Conservation (phyloP, 2,888 invertebrate genomes). For the Barypeithes pellucidus region DNA sequence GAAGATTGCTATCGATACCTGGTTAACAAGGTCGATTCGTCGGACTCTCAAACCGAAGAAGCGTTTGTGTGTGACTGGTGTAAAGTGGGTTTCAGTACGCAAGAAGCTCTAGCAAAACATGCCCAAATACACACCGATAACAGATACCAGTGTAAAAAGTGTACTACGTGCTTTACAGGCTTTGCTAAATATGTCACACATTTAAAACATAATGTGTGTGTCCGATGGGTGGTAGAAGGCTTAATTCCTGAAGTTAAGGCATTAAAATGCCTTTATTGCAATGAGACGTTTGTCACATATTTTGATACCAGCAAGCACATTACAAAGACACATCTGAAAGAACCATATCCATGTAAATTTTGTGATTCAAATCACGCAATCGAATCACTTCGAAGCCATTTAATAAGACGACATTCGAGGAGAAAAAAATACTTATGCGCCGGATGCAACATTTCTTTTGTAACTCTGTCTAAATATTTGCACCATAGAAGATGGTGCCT, state of each 20-base stretch:
- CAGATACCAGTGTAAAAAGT: background rate
- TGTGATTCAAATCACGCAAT: background rate
- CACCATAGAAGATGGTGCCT: conserved; percentile 3
- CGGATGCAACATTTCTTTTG: background rate
- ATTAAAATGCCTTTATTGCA: background rate
- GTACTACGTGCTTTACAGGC: background rate
- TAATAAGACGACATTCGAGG: background rate
- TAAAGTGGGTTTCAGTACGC: conserved; percentile 1
- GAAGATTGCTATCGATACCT: conserved; percentile 15
- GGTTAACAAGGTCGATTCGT: background rate
- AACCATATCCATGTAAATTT: background rate
- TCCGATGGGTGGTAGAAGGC: background rate
- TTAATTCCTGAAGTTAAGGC: background rate
- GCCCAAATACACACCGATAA: background rate
- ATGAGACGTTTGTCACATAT: background rate
- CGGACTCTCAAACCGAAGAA: background rate
- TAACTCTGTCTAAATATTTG: background rate
- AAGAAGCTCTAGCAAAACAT: background rate
- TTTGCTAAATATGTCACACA: background rate
- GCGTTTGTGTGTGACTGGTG: background rate
- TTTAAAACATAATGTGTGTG: background rate
- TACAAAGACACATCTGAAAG: background rate
- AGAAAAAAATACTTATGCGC: conserved; percentile 1
- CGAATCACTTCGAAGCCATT: conserved; percentile 4
- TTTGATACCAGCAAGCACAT: conserved; percentile 8